A percentile compares a stretch with the other conserved stretches of the same genome.
These are phyloP conservation scores for Aurelia coerulea DNA, from an alignment of 30 jellyfish, hydroid and myxozoan species.

Conservation along the genomic window DNA sequence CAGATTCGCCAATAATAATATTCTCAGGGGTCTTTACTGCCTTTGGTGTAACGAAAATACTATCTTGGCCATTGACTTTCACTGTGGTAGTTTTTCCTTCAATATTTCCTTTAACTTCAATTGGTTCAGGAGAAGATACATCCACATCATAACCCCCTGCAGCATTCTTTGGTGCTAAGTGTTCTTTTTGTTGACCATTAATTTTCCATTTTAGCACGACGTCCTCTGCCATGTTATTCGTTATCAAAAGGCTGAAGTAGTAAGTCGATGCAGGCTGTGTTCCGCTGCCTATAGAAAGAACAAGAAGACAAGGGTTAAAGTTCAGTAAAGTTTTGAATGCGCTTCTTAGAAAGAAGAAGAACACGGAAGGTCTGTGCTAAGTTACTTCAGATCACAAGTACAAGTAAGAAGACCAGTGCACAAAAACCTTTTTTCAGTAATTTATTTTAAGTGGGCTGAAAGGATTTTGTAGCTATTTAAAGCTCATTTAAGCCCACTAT, in stretches of 20 bases:
- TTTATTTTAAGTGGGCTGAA: too few relatives aligned
- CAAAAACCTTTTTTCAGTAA: too few relatives aligned
- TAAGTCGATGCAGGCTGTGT: slow-evolving; percentile 31
- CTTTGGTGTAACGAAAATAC: slow-evolving; percentile 53
- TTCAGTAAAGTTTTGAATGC: too few relatives aligned
- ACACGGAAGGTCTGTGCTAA: too few relatives aligned
- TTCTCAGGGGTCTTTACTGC: slow-evolving; percentile 2
- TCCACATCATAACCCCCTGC: slow-evolving; percentile 26
- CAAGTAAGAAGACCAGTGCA: too few relatives aligned
- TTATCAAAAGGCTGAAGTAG: background rate
- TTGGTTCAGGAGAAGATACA: slow-evolving; percentile 33
- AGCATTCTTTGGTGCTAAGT: slow-evolving; percentile 15
- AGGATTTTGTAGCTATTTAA: too few relatives aligned
- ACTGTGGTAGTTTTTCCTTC: slow-evolving; percentile 47
- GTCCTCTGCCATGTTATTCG: background rate
- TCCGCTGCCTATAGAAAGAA: background rate
- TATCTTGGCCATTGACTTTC: slow-evolving; percentile 46
- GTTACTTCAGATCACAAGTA: too few relatives aligned
- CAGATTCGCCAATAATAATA: too few relatives aligned
- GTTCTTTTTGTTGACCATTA: slow-evolving; percentile 14
- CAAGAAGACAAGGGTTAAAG: too few relatives aligned
- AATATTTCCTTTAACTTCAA: slow-evolving; percentile 48
- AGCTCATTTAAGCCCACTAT: too few relatives aligned
- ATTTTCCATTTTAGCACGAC: background rate
- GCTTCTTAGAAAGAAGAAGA: too few relatives aligned